Base-by-base conservation (phyloP, 2,888 invertebrate genomes). In the Epirrhoe tristata region DNA sequence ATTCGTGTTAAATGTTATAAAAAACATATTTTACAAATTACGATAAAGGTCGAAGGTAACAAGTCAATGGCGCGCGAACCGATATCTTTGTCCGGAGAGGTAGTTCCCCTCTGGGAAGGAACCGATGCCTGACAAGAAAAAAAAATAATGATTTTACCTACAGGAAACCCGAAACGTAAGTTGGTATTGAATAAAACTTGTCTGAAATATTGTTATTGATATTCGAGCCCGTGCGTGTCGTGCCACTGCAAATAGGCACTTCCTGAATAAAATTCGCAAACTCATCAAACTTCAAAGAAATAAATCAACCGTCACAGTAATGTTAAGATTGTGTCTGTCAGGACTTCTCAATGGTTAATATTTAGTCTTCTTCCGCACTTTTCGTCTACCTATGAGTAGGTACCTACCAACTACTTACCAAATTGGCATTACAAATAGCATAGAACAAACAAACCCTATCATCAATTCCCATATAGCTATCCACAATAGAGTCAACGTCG, bases 31-130 rank as follows among this genome's bases (percentile, higher is more conserved):
- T 82, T 75, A 79, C 75, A 76, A 79, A 81, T 84, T 81, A 82
- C 79, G 84, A 83, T 82, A 84, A 60, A 81, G 81, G 78, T 79
- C 76, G 74, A 70, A 79, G 80, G 82, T 79, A 82, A 81, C 81
- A 82, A 85, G 79, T 79, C 83, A 87, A 88, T 88, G 87, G 85
- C 69, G 81, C 79, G 86, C 82, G 83, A 86, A 81, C 75, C 78
- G 81, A 83, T 82, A 81, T 75, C 81, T 79, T 81, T 84, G 83
- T 81, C 83, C 70, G 63, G 71, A 71, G 71, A 71, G 71, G 72
- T 68, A 69, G 63, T 58, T 62, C 43, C 72, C 75, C 78, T 80
- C 76, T 81, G 79, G 74, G 73, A 72, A 75, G 74, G 73, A 72
- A 76, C 64, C 74, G 78, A 71, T 79, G 76, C 74, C 79, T 77